Base-by-base conservation (phyloP, 2,888 invertebrate genomes). In the Sesia bembeciformis region DNA sequence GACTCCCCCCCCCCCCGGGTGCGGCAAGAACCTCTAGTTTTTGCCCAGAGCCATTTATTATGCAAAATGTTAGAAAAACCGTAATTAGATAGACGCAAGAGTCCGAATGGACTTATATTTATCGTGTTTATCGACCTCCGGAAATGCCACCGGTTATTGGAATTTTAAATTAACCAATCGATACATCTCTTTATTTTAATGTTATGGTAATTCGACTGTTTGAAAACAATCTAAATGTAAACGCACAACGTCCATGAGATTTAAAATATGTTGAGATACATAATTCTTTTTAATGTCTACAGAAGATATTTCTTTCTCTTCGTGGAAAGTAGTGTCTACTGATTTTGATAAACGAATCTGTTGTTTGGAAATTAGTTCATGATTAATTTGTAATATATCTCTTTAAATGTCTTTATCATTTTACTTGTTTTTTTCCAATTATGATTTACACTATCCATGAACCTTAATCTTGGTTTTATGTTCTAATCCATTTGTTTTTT, bases 131-230 rank as follows among this genome's bases (percentile, higher is more conserved):
- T 50, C 39, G 39, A 7, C 4, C 38, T 50, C 50, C 73, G 80
- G 74, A 80, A 76, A 78, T 72, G 70, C 70, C 74, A 65, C 70
- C 61, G 63, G 60, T 65, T 65, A 66, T 70, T 67, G 62, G 66
- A 66, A 72, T 67, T 52, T 40, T 40, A 50, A 38, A 38, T 50
- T 39, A 50, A 50, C 38, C 43, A 52, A 46, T 41, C 50, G 50
- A 53, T 54, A 49, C 52, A 57, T 57, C 53, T 51, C 50, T 41
- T 39, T 23, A 50, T 23, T 23, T 23, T 38, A 23, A 8, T 39
- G 50, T 38, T 50, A 39, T 39, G 39, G 5, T 50, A 50, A 50
- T 5, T 42, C 42, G 7, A 42, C 7, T 5, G 5, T 42, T 6
- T 42, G 5, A 42, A 42, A 42, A 42, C 42, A 42, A 7, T 42